Conservation (phyloP, 2,797 vertebrate species). For the Myotis myotis region DNA sequence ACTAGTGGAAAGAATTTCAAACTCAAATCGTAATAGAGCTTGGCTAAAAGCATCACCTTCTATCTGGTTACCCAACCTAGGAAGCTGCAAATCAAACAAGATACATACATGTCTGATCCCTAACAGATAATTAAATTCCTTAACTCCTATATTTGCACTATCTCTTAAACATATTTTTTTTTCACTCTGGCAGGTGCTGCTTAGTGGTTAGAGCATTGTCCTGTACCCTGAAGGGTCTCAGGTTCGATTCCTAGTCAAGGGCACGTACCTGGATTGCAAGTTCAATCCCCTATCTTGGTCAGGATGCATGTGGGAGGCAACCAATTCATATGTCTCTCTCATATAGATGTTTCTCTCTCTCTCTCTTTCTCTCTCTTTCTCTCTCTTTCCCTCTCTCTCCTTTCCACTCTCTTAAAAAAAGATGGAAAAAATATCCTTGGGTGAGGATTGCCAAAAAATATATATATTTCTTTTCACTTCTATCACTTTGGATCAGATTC, state of each 20-base stretch:
- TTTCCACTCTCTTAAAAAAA: not conserved
- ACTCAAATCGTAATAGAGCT: not conserved
- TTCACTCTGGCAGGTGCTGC: not conserved
- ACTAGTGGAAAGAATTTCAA: not conserved
- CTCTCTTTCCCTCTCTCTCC: too few relatives aligned
- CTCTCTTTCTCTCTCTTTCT: too few relatives aligned
- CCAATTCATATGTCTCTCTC: not conserved
- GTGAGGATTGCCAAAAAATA: not conserved
- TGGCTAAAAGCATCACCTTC: not conserved
- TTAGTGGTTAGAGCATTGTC: not conserved
- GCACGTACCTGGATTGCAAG: too few relatives aligned
- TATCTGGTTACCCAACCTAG: not conserved
- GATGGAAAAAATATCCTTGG: not conserved
- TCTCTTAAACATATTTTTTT: not conserved
- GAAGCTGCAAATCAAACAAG: not conserved
- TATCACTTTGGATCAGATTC: not conserved
- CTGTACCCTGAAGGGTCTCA: not conserved
- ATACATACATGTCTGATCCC: rapidly evolving
- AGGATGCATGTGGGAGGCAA: not conserved
- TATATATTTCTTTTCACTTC: not conserved
- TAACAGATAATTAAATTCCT: not conserved
- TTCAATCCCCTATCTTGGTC: not conserved
- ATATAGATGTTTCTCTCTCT: too few relatives aligned
- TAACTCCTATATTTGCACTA: not conserved
- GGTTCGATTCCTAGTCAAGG: not conserved